Evolutionary conservation across 2,888 invertebrate genomes (phyloP).

Genomic region (Megalurothrips usitatus): DNA sequence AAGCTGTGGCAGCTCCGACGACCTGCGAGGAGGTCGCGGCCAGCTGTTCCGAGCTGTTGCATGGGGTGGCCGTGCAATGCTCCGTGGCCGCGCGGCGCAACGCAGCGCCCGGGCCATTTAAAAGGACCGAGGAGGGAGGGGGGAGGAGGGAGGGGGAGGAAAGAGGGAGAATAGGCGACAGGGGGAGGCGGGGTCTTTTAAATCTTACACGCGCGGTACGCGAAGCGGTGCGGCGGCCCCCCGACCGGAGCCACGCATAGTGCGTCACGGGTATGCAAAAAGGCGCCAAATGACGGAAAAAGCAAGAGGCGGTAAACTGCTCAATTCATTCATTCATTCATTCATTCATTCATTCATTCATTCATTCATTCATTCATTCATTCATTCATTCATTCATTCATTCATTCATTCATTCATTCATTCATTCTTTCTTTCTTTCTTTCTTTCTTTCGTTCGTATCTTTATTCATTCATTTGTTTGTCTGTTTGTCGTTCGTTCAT

Average conservation of each 20-base stretch:
- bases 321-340: too few relatives aligned
- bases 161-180: too few relatives aligned
- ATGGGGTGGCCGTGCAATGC: not conserved
- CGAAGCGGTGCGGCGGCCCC: not conserved
- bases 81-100: not conserved
- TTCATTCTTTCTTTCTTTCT: too few relatives aligned
- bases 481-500: too few relatives aligned
- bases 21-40: not conserved
- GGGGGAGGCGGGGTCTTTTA: not conserved
- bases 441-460: too few relatives aligned
- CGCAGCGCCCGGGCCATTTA: not conserved
- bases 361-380: too few relatives aligned
- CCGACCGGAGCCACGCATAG: not conserved
- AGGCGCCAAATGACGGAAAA: too few relatives aligned
- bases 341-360: too few relatives aligned
- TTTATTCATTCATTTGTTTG: too few relatives aligned
- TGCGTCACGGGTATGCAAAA: not conserved
- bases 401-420: too few relatives aligned
- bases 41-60: conserved; percentile 4
- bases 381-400: too few relatives aligned
- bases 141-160: not conserved
- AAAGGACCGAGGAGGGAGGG: not conserved
- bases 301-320: too few relatives aligned
- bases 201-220: not conserved
- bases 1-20: not conserved